These are phyloP conservation scores for Standfussiana lucernea DNA, from an alignment of 2,888 invertebrate species.

Conservation along the genomic window DNA sequence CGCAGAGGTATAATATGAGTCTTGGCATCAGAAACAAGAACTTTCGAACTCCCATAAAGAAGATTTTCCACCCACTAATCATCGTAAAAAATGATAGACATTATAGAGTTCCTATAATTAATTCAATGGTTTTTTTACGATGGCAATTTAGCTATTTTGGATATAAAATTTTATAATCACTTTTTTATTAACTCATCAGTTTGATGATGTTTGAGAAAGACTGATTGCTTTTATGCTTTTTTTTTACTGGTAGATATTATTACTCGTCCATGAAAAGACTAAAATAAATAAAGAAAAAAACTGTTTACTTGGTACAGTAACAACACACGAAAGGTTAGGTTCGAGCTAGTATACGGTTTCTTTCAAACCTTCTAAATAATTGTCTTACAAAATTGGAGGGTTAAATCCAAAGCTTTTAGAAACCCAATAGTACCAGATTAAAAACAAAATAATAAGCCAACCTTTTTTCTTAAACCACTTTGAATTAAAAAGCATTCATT, in stretches of 20 bases:
- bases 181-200: constrained; percentile 11
- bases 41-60: constrained; percentile 21
- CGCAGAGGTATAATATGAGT: background rate
- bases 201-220: constrained; percentile 17
- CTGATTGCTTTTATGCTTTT: background rate
- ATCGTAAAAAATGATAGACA: constrained; percentile 40
- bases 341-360: background rate
- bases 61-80: constrained; percentile 19
- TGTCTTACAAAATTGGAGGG: background rate
- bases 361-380: background rate
- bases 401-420: background rate
- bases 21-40: constrained; percentile 14
- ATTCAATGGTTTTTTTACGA: constrained; percentile 45
- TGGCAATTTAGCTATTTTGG: constrained; percentile 21
- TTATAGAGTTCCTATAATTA: constrained; percentile 42
- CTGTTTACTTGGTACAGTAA: background rate
- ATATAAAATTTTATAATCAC: constrained; percentile 19
- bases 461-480: background rate
- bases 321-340: background rate
- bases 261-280: background rate
- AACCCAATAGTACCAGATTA: background rate
- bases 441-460: background rate
- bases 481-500: constrained; percentile 1
- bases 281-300: background rate
- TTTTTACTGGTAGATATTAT: background rate